phyloP scores from a whole-genome alignment of 2,888 invertebrate species.

The Ormyrus pomaceus region DNA sequence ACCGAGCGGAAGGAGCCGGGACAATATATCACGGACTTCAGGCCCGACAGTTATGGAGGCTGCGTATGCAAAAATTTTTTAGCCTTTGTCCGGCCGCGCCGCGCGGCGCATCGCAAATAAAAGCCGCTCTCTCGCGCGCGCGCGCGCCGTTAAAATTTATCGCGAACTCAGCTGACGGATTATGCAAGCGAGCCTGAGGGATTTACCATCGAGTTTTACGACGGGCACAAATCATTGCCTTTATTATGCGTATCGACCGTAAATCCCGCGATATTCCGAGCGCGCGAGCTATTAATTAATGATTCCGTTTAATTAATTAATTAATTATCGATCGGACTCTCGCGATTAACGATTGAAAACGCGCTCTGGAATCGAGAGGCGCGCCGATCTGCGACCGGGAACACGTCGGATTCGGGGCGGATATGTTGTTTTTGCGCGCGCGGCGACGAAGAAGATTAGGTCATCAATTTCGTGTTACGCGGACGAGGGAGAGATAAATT shows the following conservation, averaged over 20 bases:
- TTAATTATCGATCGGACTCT: conserved; percentile 21
- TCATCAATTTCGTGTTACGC: no score
- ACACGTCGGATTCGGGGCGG: no score
- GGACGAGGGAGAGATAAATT: no score
- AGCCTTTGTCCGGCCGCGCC: conserved; percentile 27
- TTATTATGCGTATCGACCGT: conserved; percentile 19
- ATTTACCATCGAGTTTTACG: conserved; percentile 48
- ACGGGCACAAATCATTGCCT: conserved; percentile 52
- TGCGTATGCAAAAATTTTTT: conserved; percentile 56
- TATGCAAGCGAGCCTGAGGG: conserved; percentile 40
- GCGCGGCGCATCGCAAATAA: conserved; percentile 38
- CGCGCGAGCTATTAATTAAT: background rate
- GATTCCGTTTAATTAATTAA: conserved; percentile 31
- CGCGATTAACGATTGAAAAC: no score
- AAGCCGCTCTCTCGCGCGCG: background rate
- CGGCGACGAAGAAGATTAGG: no score
- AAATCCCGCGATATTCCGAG: background rate
- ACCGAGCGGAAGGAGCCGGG: conserved; percentile 55
- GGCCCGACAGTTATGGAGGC: conserved; percentile 52
- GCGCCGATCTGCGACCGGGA: no score
- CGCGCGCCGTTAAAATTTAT: conserved; percentile 48
- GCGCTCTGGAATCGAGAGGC: no score
- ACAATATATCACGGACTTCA: conserved; percentile 46
- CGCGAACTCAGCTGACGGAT: conserved; percentile 56
- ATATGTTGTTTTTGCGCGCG: no score